Conservation (phyloP, 2,113 vertebrate genomes). For the Phodopus roborovskii region DNA sequence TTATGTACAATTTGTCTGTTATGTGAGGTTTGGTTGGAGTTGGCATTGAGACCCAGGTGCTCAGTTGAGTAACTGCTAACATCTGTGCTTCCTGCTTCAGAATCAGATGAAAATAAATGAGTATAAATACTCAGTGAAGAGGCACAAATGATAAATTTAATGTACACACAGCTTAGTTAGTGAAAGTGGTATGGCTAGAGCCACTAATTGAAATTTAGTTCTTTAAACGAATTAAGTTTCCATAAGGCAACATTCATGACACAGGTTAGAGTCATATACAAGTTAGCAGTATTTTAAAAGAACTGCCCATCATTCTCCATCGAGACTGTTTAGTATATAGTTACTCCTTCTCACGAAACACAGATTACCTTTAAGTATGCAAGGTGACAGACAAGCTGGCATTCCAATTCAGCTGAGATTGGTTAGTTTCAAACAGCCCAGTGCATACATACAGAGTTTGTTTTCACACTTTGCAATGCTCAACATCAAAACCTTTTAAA, state of each 20-base stretch:
- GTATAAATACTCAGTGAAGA: constrained; percentile 62
- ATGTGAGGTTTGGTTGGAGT: constrained; percentile 51
- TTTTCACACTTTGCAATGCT: constrained; percentile 42
- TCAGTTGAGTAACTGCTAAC: constrained; percentile 64
- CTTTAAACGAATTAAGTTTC: constrained; percentile 65
- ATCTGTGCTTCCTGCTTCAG: constrained; percentile 72
- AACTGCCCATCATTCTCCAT: not conserved
- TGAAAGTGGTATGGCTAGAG: constrained; percentile 65
- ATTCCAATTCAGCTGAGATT: constrained; percentile 39
- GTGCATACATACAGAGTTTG: not conserved
- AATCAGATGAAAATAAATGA: constrained; percentile 52
- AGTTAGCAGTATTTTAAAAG: constrained; percentile 53
- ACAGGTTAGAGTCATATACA: constrained; percentile 20
- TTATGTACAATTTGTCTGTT: constrained; percentile 31
- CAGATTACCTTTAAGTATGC: constrained; percentile 75
- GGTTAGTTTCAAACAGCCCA: constrained; percentile 70
- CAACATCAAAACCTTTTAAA: constrained; percentile 52
- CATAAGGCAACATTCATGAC: constrained; percentile 11
- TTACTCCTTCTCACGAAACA: constrained; percentile 65
- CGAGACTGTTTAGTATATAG: not conserved
- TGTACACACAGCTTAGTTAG: constrained; percentile 49
- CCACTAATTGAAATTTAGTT: constrained; percentile 77
- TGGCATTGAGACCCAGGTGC: constrained; percentile 46
- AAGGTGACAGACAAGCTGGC: constrained; percentile 60
- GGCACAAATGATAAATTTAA: constrained; percentile 58